phyloP scores from a whole-genome alignment of 2,888 invertebrate genomes.

The Lithosia quadra region DNA sequence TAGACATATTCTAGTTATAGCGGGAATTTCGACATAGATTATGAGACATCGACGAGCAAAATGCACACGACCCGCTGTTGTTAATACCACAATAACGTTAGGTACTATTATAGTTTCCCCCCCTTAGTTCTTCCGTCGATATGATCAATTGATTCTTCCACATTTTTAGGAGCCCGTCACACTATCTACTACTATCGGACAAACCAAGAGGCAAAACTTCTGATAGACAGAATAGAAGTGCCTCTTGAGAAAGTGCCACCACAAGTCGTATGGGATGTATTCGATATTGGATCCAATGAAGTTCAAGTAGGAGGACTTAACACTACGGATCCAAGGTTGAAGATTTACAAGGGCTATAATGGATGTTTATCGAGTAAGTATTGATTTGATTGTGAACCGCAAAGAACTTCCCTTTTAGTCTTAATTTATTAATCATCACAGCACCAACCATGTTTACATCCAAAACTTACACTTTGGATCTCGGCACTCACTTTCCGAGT shows the following conservation, averaged over 20 bases:
- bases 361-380: constrained; percentile 96
- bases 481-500: too few relatives aligned
- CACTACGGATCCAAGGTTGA: constrained; percentile 93
- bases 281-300: constrained; percentile 91
- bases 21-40: too few relatives aligned
- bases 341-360: constrained; percentile 94
- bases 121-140: too few relatives aligned
- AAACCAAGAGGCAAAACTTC: constrained; percentile 89
- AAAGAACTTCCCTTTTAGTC: too few relatives aligned
- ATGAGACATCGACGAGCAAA: too few relatives aligned
- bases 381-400: not conserved
- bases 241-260: constrained; percentile 90
- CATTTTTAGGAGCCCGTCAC: constrained; percentile 89
- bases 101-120: too few relatives aligned
- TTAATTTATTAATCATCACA: too few relatives aligned
- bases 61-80: too few relatives aligned
- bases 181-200: constrained; percentile 90
- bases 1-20: too few relatives aligned
- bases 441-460: too few relatives aligned
- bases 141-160: not conserved
- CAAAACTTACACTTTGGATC: too few relatives aligned
- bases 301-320: constrained; percentile 95
- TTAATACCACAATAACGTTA: too few relatives aligned
- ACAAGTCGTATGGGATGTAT: constrained; percentile 89
- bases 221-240: constrained; percentile 92